Evolutionary conservation across 1,140 invertebrate genomes (phyloP), one percentile per base, ranked within the genome.

Genomic region (Coptotermes formosanus): DNA sequence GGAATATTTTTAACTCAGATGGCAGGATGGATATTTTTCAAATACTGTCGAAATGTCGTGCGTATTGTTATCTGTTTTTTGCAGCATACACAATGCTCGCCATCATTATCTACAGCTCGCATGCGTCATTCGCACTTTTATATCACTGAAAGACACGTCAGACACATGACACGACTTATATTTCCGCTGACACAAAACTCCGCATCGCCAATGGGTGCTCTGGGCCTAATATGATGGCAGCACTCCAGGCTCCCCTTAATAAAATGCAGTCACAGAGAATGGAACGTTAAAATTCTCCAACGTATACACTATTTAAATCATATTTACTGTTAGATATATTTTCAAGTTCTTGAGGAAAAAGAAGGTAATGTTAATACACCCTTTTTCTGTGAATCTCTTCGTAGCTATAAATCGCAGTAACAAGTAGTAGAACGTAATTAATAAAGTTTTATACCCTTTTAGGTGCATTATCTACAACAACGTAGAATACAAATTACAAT

Each of bases 111-210:
- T 75, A 25, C 25, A 75, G 64, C 64, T 75, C n/a, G 8, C 64
- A 75, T 75, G 64, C n/a, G 64, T 75, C 64, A 75, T 75, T 75
- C n/a, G 11, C 25, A 75, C 64, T 75, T 75, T 30, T 30, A 75
- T 75, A 75, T 75, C n/a, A 75, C 14, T 75, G 64, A 75, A 75
- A 75, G 64, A 75, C 64, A 75, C 9, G 64, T 75, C 64, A 75
- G n/a, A 30, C 64, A 75, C 64, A 75, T 2, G 11, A 75, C 64
- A 75, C n/a, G 14, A 75, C 64, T 4, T 75, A 75, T 30, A 75
- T 30, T 30, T 16, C 25, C n/a, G 64, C 64, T 3, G 64, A 75
- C 25, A 30, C 64, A 75, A 75, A 75, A 75, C 9, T n/a, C 8
- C 4, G 64, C 25, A n/a, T 30, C 25, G 14, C 30, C 64, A 75